These are phyloP conservation scores for Coelinius sp. DNA, from an alignment of 2,888 invertebrate genomes.

Conservation along the genomic window DNA sequence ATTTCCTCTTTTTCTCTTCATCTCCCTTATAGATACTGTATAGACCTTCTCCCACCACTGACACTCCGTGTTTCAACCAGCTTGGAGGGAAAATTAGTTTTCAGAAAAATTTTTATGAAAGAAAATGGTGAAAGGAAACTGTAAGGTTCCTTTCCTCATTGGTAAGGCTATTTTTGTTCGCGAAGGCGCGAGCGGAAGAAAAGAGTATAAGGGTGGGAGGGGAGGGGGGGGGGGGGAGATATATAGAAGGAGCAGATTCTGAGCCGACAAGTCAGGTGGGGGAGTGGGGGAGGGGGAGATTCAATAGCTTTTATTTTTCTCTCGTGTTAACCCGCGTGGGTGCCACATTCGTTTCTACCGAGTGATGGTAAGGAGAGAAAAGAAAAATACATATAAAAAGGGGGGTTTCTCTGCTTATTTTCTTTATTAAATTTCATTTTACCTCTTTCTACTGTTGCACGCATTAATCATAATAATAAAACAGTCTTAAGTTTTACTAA, in stretches of 20 bases:
- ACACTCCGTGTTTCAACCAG: conserved; percentile 50
- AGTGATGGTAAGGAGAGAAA: not conserved
- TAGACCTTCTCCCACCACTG: conserved; percentile 25
- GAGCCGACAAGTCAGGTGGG: not conserved
- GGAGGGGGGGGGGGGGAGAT: conserved; percentile 30
- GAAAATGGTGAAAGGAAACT: conserved; percentile 65
- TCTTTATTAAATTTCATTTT: conserved; percentile 39
- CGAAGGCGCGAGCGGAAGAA: conserved; percentile 46
- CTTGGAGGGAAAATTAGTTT: conserved; percentile 69
- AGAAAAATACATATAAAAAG: conserved; percentile 1
- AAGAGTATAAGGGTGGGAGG: conserved; percentile 33
- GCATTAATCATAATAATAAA: conserved; percentile 33
- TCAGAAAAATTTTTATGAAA: conserved; percentile 70
- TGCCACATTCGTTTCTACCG: conserved; percentile 40
- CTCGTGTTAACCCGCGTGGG: conserved; percentile 60
- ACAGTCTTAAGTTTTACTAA: conserved; percentile 54
- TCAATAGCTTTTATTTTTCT: conserved; percentile 69
- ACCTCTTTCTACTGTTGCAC: conserved; percentile 35
- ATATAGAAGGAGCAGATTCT: conserved; percentile 1
- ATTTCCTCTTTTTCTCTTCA: conserved; percentile 5
- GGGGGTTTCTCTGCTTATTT: conserved; percentile 32
- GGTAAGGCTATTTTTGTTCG: conserved; percentile 68
- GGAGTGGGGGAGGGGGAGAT: conserved; percentile 51
- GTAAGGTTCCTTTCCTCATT: conserved; percentile 69
- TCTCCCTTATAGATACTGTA: not conserved